Evolutionary conservation across 2,888 invertebrate species (phyloP), one percentile per base, ranked within the genome.

Genomic region (Octonoba sinensis): DNA sequence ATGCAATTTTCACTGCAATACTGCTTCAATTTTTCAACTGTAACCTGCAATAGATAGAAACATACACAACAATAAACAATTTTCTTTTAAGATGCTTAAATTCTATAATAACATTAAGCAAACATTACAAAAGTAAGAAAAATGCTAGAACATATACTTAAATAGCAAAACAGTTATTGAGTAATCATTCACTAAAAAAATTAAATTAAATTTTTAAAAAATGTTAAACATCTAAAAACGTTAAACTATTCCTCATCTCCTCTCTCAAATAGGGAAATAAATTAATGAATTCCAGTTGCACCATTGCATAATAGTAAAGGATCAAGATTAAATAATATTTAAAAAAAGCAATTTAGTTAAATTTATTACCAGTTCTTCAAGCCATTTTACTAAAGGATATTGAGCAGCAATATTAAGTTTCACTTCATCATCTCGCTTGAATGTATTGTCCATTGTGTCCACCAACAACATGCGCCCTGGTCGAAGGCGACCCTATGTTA

Each of bases 381-480:
- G 91, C 97, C 98, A 99, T 82, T 93, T 91, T 4, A 94, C 93
- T 88, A 97, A 96, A 8, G 98, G 97, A 73, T 99, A 91, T 85
- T 94, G 93, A 86, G 91, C 91, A 4, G 98, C 94, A 85, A 99
- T 97, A 64, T 94, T 88, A 86, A 93, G 88, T 90, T 99, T 99
- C 70, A 99, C 91, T 87, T 96, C 96, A 74, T 98, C 94, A 88
- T 99, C 99, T 87, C 95, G 94, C 85, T 96, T 96, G 85, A 99
- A 93, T 84, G 91, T 92, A 88, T 96, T 93, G 87, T 95, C 94
- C 83, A 89, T 89, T 0, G 98, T 99, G 89, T 99, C 99, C 69
- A 99, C 97, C 86, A 99, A 90, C 88, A 99, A 91, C 99, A 99
- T 99, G 85, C 98, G 93, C 4, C 99, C 99, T 1, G 99, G 99